These are phyloP conservation scores for Bactericera cockerelli DNA, from an alignment of 1,140 invertebrate genomes.

Conservation along the genomic window DNA sequence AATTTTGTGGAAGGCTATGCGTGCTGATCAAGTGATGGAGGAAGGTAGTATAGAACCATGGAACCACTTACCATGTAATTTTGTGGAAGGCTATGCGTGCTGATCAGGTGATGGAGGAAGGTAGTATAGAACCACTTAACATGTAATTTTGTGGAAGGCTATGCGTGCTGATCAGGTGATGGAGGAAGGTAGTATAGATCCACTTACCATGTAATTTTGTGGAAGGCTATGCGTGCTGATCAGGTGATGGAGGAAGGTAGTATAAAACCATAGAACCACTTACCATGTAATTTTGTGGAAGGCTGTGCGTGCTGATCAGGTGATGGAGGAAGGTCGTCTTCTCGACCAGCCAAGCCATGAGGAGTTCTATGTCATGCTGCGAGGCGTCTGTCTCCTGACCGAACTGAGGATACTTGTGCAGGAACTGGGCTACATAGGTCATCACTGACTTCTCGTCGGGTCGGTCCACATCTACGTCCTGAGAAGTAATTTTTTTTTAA, in stretches of 20 bases:
- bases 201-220: conserved; percentile 32
- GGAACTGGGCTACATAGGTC: conserved; percentile 98
- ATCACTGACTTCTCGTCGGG: conserved; percentile 98
- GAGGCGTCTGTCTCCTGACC: conserved; percentile 26
- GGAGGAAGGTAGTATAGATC: conserved; percentile 49
- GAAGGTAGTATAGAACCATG: too few species aligned
- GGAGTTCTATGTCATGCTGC: conserved; percentile 16
- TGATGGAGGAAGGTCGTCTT: conserved; percentile 54
- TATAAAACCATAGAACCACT: too few species aligned
- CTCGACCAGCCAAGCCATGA: conserved; percentile 65
- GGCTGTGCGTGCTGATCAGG: conserved; percentile 31
- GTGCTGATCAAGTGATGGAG: conserved; percentile 41
- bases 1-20: conserved; percentile 33
- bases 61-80: conserved; percentile 34
- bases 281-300: conserved; percentile 34
- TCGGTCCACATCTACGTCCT: conserved; percentile 88
- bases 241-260: conserved; percentile 46
- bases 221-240: conserved; percentile 33
- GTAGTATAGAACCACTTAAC: conserved; percentile 42
- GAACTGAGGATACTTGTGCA: conserved; percentile 85
- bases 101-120: conserved; percentile 42
- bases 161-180: conserved; percentile 37
- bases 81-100: conserved; percentile 32
- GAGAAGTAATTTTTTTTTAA: too few species aligned
- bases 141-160: conserved; percentile 33